Conservation (phyloP, 2,797 vertebrate genomes). For the Siniperca scherzeri region DNA sequence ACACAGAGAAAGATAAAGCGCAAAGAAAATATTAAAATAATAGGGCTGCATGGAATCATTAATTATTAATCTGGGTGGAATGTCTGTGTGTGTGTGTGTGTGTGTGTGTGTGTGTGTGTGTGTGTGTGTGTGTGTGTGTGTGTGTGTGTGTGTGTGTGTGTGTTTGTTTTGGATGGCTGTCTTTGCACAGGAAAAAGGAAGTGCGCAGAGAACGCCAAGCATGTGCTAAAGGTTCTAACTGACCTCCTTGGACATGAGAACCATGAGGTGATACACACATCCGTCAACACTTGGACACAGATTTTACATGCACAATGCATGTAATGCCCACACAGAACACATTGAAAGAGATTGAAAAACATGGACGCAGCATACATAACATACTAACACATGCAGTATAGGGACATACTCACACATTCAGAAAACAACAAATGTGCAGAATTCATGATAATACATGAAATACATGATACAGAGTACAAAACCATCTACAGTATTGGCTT, state of each 20-base stretch:
- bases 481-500: too few species aligned
- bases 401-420: background rate
- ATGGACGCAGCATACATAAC: background rate
- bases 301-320: background rate
- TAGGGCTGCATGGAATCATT: background rate
- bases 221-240: slow-evolving; percentile 92
- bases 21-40: background rate
- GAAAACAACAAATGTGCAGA: background rate
- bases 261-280: slow-evolving; percentile 88
- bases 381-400: background rate
- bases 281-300: slow-evolving; percentile 19
- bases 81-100: too few species aligned
- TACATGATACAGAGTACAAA: too few species aligned
- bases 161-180: slow-evolving; percentile 37
- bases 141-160: slow-evolving; percentile 8
- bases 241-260: slow-evolving; percentile 96
- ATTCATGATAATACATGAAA: too few species aligned
- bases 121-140: background rate
- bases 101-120: too few species aligned
- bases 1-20: background rate
- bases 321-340: background rate
- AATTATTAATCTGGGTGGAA: background rate
- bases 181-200: slow-evolving; percentile 90
- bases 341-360: slow-evolving; percentile 5
- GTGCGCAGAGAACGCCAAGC: slow-evolving; percentile 90